Conservation (phyloP, 1,140 invertebrate genomes). For the Pararge aegeria region DNA sequence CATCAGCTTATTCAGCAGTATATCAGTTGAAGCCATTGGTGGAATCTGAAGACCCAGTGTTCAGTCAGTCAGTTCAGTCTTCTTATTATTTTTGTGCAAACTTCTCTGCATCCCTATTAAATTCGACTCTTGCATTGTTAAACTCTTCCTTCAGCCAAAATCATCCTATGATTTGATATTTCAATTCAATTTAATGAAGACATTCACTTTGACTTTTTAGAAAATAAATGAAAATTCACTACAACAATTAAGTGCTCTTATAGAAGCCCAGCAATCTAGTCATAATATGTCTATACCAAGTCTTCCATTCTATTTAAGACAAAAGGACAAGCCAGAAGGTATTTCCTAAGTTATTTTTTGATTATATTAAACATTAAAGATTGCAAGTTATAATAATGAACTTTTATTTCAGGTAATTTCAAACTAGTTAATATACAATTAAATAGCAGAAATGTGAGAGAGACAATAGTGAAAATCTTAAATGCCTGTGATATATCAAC, state of each 20-base stretch:
- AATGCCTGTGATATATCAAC: conserved; percentile 91
- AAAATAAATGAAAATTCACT: conserved; percentile 94
- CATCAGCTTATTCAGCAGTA: too few relatives aligned
- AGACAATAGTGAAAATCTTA: conserved; percentile 88
- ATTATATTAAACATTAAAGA: not conserved
- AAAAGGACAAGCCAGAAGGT: conserved; percentile 82
- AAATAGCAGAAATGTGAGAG: conserved; percentile 84
- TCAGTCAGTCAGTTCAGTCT: too few relatives aligned
- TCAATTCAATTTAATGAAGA: too few relatives aligned
- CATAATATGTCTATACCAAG: conserved; percentile 80
- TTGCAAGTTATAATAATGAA: not conserved
- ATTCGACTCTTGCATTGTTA: too few relatives aligned
- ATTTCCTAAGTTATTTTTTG: conserved; percentile 13
- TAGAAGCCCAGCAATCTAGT: conserved; percentile 87
- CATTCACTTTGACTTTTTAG: too few relatives aligned
- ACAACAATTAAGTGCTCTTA: conserved; percentile 91
- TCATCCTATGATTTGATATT: too few relatives aligned
- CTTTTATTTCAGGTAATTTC: conserved; percentile 81
- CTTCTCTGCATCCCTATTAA: too few relatives aligned
- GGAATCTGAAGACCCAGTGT: too few relatives aligned
- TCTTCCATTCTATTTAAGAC: conserved; percentile 88
- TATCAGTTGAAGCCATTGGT: too few relatives aligned
- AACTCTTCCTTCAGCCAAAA: too few relatives aligned
- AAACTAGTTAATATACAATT: conserved; percentile 87
- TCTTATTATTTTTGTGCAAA: too few relatives aligned